phyloP scores from a whole-genome alignment of 1,140 invertebrate species.

The Drosophila jambulina region DNA sequence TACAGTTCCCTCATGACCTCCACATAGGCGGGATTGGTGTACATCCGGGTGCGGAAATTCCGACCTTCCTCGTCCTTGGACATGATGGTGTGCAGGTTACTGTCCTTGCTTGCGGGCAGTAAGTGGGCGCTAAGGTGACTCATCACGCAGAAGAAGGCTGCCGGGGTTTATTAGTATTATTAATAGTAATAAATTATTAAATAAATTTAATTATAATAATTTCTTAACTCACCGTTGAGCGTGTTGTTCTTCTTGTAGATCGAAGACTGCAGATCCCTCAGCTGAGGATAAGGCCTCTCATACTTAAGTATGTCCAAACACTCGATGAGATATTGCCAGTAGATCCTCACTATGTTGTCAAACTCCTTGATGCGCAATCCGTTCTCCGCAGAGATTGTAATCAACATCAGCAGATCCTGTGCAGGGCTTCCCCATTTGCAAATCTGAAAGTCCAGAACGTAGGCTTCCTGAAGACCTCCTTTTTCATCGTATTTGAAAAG shows the following conservation, averaged over 20 bases:
- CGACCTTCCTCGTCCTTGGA: conserved; percentile 47
- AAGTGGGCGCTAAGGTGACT: conserved; percentile 53
- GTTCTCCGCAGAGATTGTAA: conserved; percentile 51
- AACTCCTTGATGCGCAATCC: conserved; percentile 57
- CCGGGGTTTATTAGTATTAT: background rate
- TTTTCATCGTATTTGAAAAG: conserved; percentile 79
- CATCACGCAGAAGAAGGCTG: conserved; percentile 57
- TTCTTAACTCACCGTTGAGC: conserved; percentile 41
- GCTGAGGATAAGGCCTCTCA: conserved; percentile 68
- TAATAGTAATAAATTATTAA: too few species aligned
- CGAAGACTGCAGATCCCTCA: conserved; percentile 69
- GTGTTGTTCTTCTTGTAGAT: conserved; percentile 69
- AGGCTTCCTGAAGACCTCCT: conserved; percentile 48
- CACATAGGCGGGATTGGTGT: conserved; percentile 51
- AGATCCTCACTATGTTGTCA: conserved; percentile 65
- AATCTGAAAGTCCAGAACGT: conserved; percentile 85
- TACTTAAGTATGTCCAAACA: conserved; percentile 56
- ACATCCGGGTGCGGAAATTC: conserved; percentile 23
- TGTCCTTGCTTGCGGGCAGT: conserved; percentile 58
- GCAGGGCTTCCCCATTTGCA: conserved; percentile 78
- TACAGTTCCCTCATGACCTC: conserved; percentile 59
- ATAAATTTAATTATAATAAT: background rate
- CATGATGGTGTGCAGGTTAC: conserved; percentile 51
- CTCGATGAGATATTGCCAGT: conserved; percentile 63
- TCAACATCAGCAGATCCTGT: conserved; percentile 81